These are phyloP conservation scores for Merodon equestris DNA, from an alignment of 2,888 invertebrate species.

Conservation along the genomic window DNA sequence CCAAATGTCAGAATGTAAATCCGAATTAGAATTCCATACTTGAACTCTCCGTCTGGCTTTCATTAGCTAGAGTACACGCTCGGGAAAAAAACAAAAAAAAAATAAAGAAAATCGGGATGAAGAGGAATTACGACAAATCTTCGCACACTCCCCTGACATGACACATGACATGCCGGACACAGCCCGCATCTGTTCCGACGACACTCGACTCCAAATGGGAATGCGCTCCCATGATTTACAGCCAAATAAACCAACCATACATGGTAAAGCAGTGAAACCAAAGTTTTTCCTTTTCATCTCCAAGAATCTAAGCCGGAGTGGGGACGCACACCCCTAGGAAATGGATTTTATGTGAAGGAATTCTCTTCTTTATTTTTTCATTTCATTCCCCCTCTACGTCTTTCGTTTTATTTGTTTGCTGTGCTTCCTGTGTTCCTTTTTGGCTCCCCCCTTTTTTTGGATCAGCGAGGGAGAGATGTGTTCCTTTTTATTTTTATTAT, in stretches of 20 bases:
- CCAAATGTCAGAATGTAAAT: constrained; percentile 28
- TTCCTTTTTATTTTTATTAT: too few species aligned
- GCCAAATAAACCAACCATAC: constrained; percentile 7
- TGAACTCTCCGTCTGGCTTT: constrained; percentile 37
- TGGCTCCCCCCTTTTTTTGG: too few species aligned
- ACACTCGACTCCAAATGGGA: constrained; percentile 14
- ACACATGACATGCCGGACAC: constrained; percentile 1
- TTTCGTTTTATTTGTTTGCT: too few species aligned
- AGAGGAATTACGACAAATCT: background rate
- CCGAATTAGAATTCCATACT: constrained; percentile 44
- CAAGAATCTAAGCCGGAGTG: too few species aligned
- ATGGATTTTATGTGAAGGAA: constrained; percentile 5
- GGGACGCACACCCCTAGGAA: constrained; percentile 45
- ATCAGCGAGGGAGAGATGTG: too few species aligned
- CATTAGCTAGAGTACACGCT: constrained; percentile 21
- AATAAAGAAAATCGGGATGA: background rate
- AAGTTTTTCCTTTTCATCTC: too few species aligned
- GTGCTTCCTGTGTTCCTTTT: too few species aligned
- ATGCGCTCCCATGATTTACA: constrained; percentile 34
- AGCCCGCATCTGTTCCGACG: constrained; percentile 45
- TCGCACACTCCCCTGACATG: background rate
- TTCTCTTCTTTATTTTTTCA: too few species aligned
- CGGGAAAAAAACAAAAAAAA: background rate
- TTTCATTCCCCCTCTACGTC: too few species aligned
- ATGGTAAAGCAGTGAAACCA: too few species aligned